Conservation (phyloP, 2,797 vertebrate species). For the Enteromius trimaculatus region DNA sequence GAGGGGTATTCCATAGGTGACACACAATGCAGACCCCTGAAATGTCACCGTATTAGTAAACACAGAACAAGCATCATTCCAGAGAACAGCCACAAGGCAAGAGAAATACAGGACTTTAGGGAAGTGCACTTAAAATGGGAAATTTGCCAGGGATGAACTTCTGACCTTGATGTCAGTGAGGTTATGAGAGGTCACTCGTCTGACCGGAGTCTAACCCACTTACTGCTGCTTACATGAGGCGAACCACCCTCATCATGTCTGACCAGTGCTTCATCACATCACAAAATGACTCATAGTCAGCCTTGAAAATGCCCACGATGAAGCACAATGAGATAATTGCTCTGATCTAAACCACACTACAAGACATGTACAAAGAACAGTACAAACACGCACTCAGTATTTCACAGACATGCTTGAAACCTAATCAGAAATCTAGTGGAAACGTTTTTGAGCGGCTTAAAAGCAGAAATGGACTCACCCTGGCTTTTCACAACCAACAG, state of each 20-base stretch:
- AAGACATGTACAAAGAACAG: background rate
- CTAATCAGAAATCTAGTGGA: background rate
- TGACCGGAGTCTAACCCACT: background rate
- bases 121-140: background rate
- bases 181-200: background rate
- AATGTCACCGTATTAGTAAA: background rate
- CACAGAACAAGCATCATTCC: background rate
- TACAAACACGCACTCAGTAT: background rate
- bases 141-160: conserved; percentile 5
- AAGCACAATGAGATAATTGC: conserved; percentile 21
- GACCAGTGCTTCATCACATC: conserved; percentile 12
- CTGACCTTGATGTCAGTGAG: background rate
- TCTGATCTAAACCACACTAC: conserved; percentile 8
- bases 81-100: background rate
- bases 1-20: conserved; percentile 30
- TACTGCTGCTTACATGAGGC: background rate
- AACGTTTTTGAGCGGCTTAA: background rate
- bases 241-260: conserved; percentile 1
- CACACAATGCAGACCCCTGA: background rate
- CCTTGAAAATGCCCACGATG: conserved; percentile 39
- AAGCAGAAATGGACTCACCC: background rate
- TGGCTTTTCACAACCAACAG: background rate
- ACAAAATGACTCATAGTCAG: conserved; percentile 27
- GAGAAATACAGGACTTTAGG: background rate
- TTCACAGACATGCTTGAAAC: background rate